Evolutionary conservation across 2,888 invertebrate species (phyloP).

Genomic region (Oxyteleia sp.): DNA sequence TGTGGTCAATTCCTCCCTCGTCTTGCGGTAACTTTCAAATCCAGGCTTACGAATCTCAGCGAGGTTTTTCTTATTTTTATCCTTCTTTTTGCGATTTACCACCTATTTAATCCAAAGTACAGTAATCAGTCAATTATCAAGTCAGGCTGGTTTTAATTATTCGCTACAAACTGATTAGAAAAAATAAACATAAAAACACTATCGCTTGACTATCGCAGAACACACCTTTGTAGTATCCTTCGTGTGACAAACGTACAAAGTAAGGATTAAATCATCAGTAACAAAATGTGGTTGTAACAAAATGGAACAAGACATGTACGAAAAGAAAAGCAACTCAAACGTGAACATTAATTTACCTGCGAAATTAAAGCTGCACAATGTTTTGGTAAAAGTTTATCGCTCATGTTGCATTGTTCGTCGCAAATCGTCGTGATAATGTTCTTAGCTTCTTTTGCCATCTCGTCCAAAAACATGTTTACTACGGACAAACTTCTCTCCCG

Average conservation of each 20-base stretch:
- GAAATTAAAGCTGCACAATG: slow-evolving; percentile 97
- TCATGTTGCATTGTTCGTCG: slow-evolving; percentile 99
- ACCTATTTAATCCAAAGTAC: slow-evolving; percentile 81
- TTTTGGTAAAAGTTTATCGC: slow-evolving; percentile 97
- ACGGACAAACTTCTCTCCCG: slow-evolving; percentile 97
- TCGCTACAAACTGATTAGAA: neutral
- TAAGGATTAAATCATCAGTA: slow-evolving; percentile 5
- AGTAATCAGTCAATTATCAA: too few species aligned
- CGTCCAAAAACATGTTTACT: slow-evolving; percentile 98
- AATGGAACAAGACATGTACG: too few species aligned
- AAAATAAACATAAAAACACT: too few species aligned
- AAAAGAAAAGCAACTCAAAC: too few species aligned
- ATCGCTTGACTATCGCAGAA: slow-evolving; percentile 8
- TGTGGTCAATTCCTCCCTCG: slow-evolving; percentile 97
- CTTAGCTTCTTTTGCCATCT: slow-evolving; percentile 99
- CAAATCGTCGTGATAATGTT: slow-evolving; percentile 99
- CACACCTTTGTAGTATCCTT: slow-evolving; percentile 54
- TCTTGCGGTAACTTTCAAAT: slow-evolving; percentile 97
- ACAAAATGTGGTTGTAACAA: neutral
- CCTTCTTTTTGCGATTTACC: slow-evolving; percentile 96
- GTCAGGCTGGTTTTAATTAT: too few species aligned
- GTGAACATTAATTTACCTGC: too few species aligned
- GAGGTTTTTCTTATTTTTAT: slow-evolving; percentile 95
- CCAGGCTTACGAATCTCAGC: slow-evolving; percentile 97
- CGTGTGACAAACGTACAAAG: slow-evolving; percentile 32